phyloP scores from a whole-genome alignment of 2,113 vertebrate genomes.

The Serilophus lunatus region DNA sequence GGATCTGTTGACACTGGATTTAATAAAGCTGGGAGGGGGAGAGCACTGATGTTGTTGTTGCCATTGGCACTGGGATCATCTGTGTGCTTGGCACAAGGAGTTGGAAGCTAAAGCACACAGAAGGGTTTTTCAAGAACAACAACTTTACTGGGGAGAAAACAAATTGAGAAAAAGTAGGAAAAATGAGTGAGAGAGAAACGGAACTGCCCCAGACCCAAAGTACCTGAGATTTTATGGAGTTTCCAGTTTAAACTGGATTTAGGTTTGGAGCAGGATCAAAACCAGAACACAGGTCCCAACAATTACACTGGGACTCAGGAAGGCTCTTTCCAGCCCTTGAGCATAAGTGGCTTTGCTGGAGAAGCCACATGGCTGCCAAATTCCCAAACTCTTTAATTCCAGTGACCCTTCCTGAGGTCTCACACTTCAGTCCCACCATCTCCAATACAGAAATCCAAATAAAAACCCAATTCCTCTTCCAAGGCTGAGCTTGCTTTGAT shows the following conservation, averaged over 20 bases:
- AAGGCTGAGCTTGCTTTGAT: not conserved
- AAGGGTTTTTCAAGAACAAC: not conserved
- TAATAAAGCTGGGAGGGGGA: not conserved
- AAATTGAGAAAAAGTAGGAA: not conserved
- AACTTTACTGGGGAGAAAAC: not conserved
- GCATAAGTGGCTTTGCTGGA: not conserved
- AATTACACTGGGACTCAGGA: not conserved
- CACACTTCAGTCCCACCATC: rapidly evolving
- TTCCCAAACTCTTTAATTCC: not conserved
- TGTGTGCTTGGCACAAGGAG: not conserved
- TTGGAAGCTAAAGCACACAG: not conserved
- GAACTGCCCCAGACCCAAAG: not conserved
- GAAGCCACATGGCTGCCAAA: not conserved
- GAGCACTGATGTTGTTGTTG: not conserved
- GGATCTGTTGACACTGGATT: not conserved
- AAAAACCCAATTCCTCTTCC: not conserved
- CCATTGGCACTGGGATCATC: not conserved
- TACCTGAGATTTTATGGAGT: not conserved
- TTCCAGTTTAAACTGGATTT: not conserved
- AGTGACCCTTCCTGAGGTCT: not conserved
- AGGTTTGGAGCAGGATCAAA: not conserved
- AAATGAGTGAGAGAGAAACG: not conserved
- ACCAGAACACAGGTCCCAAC: not conserved
- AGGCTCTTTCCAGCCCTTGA: not conserved
- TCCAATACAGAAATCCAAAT: not conserved